Evolutionary conservation across 2,113 vertebrate species (phyloP).

Genomic region (Mionectes macconnelli): DNA sequence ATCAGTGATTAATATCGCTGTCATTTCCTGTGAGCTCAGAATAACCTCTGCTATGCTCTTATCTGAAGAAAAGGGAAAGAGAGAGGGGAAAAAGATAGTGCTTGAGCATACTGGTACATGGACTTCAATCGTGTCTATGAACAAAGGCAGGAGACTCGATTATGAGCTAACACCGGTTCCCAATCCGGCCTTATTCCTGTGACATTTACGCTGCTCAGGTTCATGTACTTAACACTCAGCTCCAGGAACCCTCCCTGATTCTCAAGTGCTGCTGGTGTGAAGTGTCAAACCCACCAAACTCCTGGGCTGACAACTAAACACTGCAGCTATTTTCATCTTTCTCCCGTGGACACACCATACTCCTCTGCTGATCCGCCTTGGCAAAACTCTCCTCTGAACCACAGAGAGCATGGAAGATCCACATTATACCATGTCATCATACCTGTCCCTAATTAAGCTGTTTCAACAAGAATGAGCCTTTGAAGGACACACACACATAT

Average conservation of each 20-base stretch:
- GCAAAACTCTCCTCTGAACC: background rate
- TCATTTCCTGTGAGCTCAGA: constrained; percentile 36
- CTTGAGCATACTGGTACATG: background rate
- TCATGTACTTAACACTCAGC: constrained; percentile 3
- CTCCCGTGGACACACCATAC: accelerated
- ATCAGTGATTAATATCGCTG: constrained; percentile 14
- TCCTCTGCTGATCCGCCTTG: background rate
- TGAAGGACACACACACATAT: background rate
- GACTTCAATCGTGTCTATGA: background rate
- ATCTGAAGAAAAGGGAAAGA: constrained; percentile 1
- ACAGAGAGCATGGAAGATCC: background rate
- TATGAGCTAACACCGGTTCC: background rate
- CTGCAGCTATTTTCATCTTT: constrained; percentile 41
- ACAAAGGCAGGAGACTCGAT: background rate
- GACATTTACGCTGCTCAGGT: background rate
- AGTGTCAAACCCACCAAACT: background rate
- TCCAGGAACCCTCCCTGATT: background rate
- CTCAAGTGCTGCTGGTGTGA: background rate
- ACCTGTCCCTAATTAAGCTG: background rate
- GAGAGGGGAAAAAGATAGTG: background rate
- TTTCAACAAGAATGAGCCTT: background rate
- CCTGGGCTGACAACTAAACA: background rate
- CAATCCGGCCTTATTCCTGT: background rate
- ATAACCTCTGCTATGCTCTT: background rate
- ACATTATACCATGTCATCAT: background rate